Conservation (phyloP, 2,113 vertebrate species). For the Ia io region DNA sequence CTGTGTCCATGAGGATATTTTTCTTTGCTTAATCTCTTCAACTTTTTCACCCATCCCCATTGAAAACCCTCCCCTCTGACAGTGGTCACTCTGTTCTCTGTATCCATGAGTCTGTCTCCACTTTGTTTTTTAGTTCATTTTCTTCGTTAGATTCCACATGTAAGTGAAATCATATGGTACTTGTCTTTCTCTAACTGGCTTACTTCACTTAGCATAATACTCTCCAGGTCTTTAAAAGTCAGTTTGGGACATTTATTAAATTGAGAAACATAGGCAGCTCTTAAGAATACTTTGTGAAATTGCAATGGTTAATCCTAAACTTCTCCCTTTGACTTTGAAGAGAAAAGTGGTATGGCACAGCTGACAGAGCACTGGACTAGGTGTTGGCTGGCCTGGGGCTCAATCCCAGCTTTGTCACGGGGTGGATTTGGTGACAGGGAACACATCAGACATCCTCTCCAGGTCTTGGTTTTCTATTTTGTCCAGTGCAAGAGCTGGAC, state of each 20-base stretch:
- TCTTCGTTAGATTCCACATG: background rate
- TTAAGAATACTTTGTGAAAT: slow-evolving; percentile 1
- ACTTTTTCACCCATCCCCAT: background rate
- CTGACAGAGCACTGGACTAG: background rate
- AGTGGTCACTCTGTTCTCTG: background rate
- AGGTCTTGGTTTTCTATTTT: background rate
- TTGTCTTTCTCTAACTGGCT: background rate
- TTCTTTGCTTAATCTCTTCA: background rate
- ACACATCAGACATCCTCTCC: background rate
- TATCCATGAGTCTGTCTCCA: background rate
- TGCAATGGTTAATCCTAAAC: background rate
- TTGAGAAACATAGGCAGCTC: background rate
- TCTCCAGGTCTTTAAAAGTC: background rate
- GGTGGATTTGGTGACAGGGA: background rate
- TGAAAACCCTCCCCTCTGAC: background rate
- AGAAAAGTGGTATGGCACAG: background rate
- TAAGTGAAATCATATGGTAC: background rate
- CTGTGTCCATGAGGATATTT: background rate
- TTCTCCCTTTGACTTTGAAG: background rate
- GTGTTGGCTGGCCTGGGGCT: background rate
- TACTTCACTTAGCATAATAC: background rate
- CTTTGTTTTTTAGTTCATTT: background rate
- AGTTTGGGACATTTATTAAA: background rate
- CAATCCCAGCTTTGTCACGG: background rate
- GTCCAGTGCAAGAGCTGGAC: background rate